phyloP scores from a whole-genome alignment of 2,797 vertebrate species.

The Choloepus didactylus region DNA sequence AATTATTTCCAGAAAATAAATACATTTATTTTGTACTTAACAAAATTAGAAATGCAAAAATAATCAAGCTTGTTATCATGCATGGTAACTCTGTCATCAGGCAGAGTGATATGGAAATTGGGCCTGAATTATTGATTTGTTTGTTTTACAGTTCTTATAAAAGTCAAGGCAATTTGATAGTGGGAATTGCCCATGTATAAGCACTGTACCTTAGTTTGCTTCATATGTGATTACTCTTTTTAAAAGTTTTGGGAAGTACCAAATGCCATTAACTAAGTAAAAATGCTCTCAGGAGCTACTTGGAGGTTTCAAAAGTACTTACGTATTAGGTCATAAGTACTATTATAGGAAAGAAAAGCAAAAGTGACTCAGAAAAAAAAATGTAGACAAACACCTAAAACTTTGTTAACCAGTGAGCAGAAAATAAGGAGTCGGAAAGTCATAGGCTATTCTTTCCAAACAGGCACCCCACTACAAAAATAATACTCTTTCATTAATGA shows the following conservation, averaged over 20 bases:
- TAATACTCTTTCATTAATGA: background rate
- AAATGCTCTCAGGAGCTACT: background rate
- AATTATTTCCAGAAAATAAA: background rate
- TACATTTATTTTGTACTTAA: too few species aligned
- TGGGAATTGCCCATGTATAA: background rate
- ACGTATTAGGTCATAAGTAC: background rate
- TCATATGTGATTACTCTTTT: background rate
- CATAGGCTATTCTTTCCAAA: background rate
- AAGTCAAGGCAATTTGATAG: too few species aligned
- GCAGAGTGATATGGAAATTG: too few species aligned
- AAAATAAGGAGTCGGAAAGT: background rate
- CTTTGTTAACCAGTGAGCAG: background rate
- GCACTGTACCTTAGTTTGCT: background rate
- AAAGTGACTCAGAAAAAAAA: background rate
- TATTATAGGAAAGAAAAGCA: background rate
- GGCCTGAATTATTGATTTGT: too few species aligned
- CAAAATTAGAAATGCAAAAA: too few species aligned
- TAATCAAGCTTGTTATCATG: too few species aligned
- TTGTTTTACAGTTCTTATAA: too few species aligned
- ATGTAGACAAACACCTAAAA: background rate
- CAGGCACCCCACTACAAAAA: background rate
- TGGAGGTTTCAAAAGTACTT: background rate
- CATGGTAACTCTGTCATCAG: too few species aligned
- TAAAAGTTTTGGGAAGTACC: background rate
- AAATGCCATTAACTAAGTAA: background rate